These are phyloP conservation scores for Rhinichthys klamathensis DNA, from an alignment of 2,113 vertebrate genomes.

Conservation along the genomic window DNA sequence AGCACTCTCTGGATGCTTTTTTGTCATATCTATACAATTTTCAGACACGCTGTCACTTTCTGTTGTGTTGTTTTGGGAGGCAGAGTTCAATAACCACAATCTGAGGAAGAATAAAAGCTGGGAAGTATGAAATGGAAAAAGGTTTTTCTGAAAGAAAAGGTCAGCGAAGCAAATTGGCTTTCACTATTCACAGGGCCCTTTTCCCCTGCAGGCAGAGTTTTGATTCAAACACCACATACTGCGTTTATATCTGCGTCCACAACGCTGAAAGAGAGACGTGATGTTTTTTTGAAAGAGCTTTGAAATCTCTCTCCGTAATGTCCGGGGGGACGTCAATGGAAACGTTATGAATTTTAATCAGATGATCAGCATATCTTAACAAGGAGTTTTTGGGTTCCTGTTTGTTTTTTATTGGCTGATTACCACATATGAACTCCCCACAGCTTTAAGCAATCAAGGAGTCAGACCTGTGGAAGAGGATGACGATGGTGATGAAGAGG, in stretches of 20 bases:
- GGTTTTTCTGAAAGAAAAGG: constrained; percentile 39
- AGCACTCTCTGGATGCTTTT: neutral
- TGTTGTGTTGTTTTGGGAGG: constrained; percentile 20
- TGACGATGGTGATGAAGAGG: constrained; percentile 68
- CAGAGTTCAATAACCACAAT: constrained; percentile 33
- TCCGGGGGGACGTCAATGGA: neutral
- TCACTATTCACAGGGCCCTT: constrained; percentile 24
- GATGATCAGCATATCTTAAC: neutral
- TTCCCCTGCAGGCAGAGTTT: constrained; percentile 9
- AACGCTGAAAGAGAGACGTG: neutral
- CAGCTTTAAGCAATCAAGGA: constrained; percentile 79
- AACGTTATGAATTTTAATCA: neutral
- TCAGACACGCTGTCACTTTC: constrained; percentile 8
- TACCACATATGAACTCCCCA: constrained; percentile 18
- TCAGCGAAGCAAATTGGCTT: constrained; percentile 50
- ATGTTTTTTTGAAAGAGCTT: constrained; percentile 26
- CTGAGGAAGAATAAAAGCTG: constrained; percentile 2
- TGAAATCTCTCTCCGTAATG: neutral
- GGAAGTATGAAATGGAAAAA: constrained; percentile 36
- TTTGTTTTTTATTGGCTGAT: neutral
- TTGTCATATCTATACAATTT: neutral
- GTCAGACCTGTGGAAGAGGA: constrained; percentile 62
- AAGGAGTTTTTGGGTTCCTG: neutral
- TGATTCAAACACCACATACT: constrained; percentile 18
- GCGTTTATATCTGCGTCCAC: constrained; percentile 9